These are phyloP conservation scores for Daptonema setosum DNA, from an alignment of 2,888 invertebrate species.

Conservation along the genomic window DNA sequence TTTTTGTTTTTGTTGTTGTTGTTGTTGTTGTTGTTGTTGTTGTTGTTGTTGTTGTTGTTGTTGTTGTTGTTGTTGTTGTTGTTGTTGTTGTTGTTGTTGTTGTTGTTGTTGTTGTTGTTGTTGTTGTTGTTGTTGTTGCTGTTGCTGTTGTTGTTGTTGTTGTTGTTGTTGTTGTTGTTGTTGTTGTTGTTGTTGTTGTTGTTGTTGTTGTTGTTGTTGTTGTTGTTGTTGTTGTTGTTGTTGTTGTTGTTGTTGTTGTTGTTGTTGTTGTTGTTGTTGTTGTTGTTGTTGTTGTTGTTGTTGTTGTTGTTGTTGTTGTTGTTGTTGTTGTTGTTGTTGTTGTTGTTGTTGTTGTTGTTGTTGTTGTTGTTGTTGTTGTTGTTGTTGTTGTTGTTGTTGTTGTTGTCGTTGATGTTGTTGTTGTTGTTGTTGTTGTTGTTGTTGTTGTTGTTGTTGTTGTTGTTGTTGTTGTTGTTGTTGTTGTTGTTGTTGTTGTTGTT, in stretches of 20 bases:
- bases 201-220: not conserved
- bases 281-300: constrained; percentile 2
- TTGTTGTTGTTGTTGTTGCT: not conserved
- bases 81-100: not conserved
- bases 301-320: constrained; percentile 1
- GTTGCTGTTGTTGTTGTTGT: not conserved
- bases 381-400: no score
- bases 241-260: not conserved
- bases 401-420: no score
- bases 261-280: not conserved
- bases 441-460: constrained; percentile 1
- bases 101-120: constrained; percentile 2
- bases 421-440: no score
- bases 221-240: not conserved
- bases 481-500: not conserved
- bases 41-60: constrained; percentile 1
- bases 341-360: constrained; percentile 1
- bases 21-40: constrained; percentile 2
- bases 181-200: not conserved
- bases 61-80: not conserved
- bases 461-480: not conserved
- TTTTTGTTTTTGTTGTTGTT: no score
- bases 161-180: not conserved
- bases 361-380: constrained; percentile 3
- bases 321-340: constrained; percentile 2